Evolutionary conservation across 2,888 invertebrate genomes (phyloP), one percentile per base, ranked within the genome.

Genomic region (Drosophila rubida): DNA sequence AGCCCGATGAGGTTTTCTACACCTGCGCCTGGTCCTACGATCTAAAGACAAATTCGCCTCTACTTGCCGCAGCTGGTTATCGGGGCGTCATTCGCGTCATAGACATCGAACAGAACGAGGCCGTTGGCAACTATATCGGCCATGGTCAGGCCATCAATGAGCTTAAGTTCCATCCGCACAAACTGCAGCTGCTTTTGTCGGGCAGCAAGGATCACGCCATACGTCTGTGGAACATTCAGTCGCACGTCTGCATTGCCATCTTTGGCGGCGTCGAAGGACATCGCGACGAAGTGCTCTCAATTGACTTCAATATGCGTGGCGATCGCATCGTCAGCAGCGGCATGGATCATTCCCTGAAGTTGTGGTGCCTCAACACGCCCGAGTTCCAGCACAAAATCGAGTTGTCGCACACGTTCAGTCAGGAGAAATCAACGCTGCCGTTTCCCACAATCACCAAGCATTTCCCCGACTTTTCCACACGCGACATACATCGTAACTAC

Each of bases 211-310:
- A 97, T 91, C 96, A 96, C 85, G 96, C 97, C 0, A 92, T 97
- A 25, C 93, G 97, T 30, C 92, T 99, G 8, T 99, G 99, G 98
- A 99, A 99, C 90, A 96, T 98, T 32, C 96, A 96, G 92, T 96
- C 97, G 3, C 97, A 97, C 90, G 96, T 97, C 1, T 98, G 98
- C 90, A 96, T 99, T 63, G 98, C 97, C 0, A 98, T 99, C 68
- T 97, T 99, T 90, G 98, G 98, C 8, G 99, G 99, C 0, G 98
- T 98, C 0, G 99, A 99, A 92, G 99, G 98, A 0, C 99, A 99
- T 90, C 94, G 98, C 48, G 97, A 96, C 93, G 98, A 96, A 94
- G 98, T 96, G 63, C 94, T 94, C 62, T 98, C 95, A 93, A 96
- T 96, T 14, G 97, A 97, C 91, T 98, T 96, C 92, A 97, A 96